Base-by-base conservation (phyloP, 2,888 invertebrate genomes). In the Lithophane ornitopus region DNA sequence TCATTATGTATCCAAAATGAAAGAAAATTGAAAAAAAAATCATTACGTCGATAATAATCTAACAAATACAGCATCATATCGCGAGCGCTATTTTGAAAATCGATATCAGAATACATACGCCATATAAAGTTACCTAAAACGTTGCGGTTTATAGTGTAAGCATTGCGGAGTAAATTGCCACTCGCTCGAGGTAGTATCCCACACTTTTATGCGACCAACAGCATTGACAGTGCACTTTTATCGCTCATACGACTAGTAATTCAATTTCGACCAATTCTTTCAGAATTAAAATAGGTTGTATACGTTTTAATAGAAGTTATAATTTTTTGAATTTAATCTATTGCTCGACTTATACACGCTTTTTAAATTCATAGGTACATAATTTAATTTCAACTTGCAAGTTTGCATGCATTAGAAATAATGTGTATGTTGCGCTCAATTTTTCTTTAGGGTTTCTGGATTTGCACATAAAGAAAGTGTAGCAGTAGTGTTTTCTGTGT, bases 161-260 rank as follows among this genome's bases (percentile, higher is more conserved):
- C 71, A 54, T 65, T 72, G 72, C 62, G 46, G 16, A 66, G 61
- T 78, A 82, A 80, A 82, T 70, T 80, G 82, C 61, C 70, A 41
- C 66, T 78, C 39, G n/a, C 66, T 78, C 39, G n/a, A 78, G 65
- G 46, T 56, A 56, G 39, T 26, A 75, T 81, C 54, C 59, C 46
- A 66, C 54, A 66, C 41, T 54, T 78, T 61, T 67, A 81, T 75
- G 26, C 54, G 16, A 62, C 59, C 66, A 59, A 65, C 61, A 81
- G 61, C 54, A 81, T 74, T 74, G 81, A 75, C 66, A 81, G 34
- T 81, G 54, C 66, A 67, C 19, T 56, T 74, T 54, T 75, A 75
- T 75, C 34, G 67, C 2, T 81, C 16, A 39, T 56, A 41, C n/a
- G 11, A 54, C 4, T 14, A 72, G 34, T 44, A 63, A 73, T 44